Base-by-base conservation (phyloP, 2,113 vertebrate genomes). In the Entomyzon cyanotis region DNA sequence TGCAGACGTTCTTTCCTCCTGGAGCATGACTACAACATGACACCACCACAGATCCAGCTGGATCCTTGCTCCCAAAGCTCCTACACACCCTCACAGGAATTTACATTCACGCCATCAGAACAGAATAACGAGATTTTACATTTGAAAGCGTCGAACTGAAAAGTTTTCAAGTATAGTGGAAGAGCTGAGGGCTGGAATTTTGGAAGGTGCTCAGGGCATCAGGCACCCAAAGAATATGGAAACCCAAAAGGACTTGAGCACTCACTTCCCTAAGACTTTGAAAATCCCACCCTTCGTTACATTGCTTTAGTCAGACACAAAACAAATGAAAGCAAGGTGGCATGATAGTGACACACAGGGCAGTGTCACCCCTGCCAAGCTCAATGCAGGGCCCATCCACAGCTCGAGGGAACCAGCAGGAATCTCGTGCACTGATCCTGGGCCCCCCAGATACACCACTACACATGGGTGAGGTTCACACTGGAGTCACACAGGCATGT, bases 271-370 rank as follows among this genome's bases (percentile, higher is more conserved):
- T 11, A 59, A 22, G 41, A 63, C 90, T 84, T 56, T 15, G 16
- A 93, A 95, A 96, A 96, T 84, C 90, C 90, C 90, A 84, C 25
- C 90, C 94, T 78, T 60, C 0, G 0, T 91, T 96, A 96, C 95
- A 95, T 94, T 96, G 94, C 94, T 64, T 96, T 60, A 94, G 94
- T 92, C 95, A 91, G 78, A 93, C 39, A 94, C 76, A 92, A 59
- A 95, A 84, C n/a, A 75, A 49, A 60, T 9, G 56, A 78, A 75
- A 96, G 84, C 49, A 68, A 74, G 2, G 12, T 6, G 62, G 73
- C 64, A 30, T 0, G 5, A 68, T 31, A 53, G 87, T 6, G n/a
- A 71, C 73, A 67, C 52, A 12, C 15, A 13, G 75, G n/a, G 27
- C 85, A 81, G 47, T 0, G 0, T 9, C 55, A 28, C 35, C 47